A percentile compares a stretch with the other conserved stretches of the same genome.
These are phyloP conservation scores for Dendrolimus kikuchii DNA, from an alignment of 1,140 invertebrate genomes.

Conservation along the genomic window DNA sequence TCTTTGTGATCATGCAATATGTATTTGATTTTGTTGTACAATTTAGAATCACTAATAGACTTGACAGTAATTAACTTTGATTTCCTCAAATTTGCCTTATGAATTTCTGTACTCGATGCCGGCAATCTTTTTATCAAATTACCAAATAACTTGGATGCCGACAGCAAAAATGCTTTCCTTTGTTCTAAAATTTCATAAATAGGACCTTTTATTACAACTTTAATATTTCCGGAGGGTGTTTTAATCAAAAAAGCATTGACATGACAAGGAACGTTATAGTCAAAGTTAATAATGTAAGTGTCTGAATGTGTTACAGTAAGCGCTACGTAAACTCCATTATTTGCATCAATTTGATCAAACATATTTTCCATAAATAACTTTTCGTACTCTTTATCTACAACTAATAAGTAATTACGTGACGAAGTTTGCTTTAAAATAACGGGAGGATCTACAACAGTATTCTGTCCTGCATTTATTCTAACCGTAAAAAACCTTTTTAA, in stretches of 20 bases:
- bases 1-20: conserved; percentile 18
- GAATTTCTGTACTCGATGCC: conserved; percentile 8
- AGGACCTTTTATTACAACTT: conserved; percentile 26
- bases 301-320: conserved; percentile 25
- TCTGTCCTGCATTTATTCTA: conserved; percentile 19
- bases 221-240: conserved; percentile 34
- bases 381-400: conserved; percentile 52
- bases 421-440: conserved; percentile 26
- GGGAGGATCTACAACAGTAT: conserved; percentile 16
- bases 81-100: conserved; percentile 11
- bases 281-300: conserved; percentile 27
- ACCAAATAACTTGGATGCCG: conserved; percentile 13
- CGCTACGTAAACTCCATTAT: conserved; percentile 20
- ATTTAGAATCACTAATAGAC: conserved; percentile 27
- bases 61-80: conserved; percentile 8
- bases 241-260: conserved; percentile 33
- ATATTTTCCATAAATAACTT: conserved; percentile 26
- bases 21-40: conserved; percentile 24
- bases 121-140: conserved; percentile 16
- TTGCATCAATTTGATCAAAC: conserved; percentile 18
- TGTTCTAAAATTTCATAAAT: conserved; percentile 8
- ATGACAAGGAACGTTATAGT: conserved; percentile 9
- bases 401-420: conserved; percentile 34
- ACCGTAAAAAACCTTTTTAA: conserved; percentile 17
- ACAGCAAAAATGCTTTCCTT: conserved; percentile 12